These are phyloP conservation scores for Anastatus disparis DNA, from an alignment of 1,140 invertebrate genomes.

Conservation along the genomic window DNA sequence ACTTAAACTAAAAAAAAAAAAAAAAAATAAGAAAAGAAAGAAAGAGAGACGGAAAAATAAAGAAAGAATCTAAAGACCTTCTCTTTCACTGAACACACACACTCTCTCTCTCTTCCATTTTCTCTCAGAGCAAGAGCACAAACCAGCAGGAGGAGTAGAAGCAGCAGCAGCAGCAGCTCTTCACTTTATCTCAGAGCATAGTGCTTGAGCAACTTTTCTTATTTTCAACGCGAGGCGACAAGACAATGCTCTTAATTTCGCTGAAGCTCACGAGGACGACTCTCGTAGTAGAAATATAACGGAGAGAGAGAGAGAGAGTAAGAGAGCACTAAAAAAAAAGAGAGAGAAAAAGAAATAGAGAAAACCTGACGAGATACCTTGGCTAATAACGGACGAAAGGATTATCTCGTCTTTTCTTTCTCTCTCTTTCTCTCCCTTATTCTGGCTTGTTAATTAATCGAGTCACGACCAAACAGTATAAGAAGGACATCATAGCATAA, in stretches of 20 bases:
- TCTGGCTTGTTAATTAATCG: conserved; percentile 34
- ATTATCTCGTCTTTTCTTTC: conserved; percentile 47
- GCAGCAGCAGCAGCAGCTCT: conserved; percentile 18
- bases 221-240: conserved; percentile 55
- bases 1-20: neutral
- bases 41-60: neutral
- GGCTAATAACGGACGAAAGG: conserved; percentile 42
- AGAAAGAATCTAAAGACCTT: neutral
- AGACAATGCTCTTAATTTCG: conserved; percentile 65
- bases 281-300: conserved; percentile 25
- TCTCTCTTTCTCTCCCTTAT: conserved; percentile 38
- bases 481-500: neutral
- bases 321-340: no score
- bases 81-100: neutral
- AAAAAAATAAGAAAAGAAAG: neutral
- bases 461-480: conserved; percentile 27
- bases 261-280: conserved; percentile 42
- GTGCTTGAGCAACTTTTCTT: conserved; percentile 48
- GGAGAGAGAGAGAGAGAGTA: neutral
- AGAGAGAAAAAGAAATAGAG: neutral
- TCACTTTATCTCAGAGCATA: conserved; percentile 45
- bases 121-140: no score
- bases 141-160: no score
- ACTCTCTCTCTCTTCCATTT: neutral
- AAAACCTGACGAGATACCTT: conserved; percentile 5